Conservation (phyloP, 2,113 vertebrate genomes). For the Catharus fuscescens region DNA sequence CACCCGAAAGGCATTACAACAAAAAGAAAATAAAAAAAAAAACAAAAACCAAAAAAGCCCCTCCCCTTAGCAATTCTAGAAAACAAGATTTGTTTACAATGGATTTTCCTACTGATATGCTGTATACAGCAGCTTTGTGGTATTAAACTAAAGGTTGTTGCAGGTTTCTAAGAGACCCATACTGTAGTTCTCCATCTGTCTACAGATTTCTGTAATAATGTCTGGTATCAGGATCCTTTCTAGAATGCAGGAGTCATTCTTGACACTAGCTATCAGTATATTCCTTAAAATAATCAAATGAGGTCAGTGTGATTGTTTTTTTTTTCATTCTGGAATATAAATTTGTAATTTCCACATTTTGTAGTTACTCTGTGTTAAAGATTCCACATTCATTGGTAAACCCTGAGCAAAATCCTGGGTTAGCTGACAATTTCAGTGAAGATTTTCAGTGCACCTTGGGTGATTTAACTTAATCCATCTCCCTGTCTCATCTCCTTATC, state of each 20-base stretch:
- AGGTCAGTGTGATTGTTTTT: neutral
- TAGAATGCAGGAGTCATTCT: neutral
- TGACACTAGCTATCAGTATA: neutral
- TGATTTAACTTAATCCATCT: neutral
- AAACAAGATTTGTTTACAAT: neutral
- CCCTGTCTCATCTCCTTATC: neutral
- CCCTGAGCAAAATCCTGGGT: neutral
- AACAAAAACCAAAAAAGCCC: neutral
- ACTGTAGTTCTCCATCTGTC: neutral
- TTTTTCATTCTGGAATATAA: neutral
- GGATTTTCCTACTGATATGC: neutral
- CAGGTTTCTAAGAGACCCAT: neutral
- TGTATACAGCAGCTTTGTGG: neutral
- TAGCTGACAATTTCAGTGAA: neutral
- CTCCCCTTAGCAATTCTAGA: neutral
- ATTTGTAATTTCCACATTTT: neutral
- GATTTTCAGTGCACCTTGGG: neutral
- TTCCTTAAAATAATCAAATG: neutral
- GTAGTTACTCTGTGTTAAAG: neutral
- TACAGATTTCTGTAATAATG: neutral
- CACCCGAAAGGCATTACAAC: neutral
- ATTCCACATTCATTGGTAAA: neutral
- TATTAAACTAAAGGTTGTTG: neutral
- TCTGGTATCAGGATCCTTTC: neutral
- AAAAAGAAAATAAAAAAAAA: neutral